Evolutionary conservation across 1,140 invertebrate species (phyloP), one percentile per base, ranked within the genome.

Genomic region (Sycophila sp.): DNA sequence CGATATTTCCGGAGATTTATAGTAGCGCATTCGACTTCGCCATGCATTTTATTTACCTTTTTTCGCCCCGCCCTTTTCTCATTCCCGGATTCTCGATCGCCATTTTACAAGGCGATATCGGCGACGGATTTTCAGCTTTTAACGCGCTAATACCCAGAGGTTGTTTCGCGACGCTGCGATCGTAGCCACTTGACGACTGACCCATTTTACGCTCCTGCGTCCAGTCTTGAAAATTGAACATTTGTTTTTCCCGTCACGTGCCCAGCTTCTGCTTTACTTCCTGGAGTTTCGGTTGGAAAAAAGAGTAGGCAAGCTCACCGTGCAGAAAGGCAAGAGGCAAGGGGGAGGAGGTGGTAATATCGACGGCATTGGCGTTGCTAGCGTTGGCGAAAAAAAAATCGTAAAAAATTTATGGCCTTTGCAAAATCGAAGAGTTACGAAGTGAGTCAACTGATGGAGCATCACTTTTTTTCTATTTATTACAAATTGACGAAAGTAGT

Each of bases 121-220:
- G n/a, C n/a, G 53, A 56, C 28, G 7, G 53, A 36, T 38, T 22
- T 59, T 59, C 28, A 34, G 6, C 28, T 56, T 42, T 32, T 26
- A 30, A 59, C 36, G n/a, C 56, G 22, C 56, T 59, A 59, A 42
- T 59, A 38, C 30, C 17, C 19, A 53, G 51, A 10, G 51, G 15
- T 56, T 5, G 1, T 17, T 19, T n/a, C 10, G 6, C 26, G 22
- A 30, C 26, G 24, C 6, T 1, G 22, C 11, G 51, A 6, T 13
- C 28, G n/a, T n/a, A 11, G 4, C 19, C 17, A 34, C 34, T 59
- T 59, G 34, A 59, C 24, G 36, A 36, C 22, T 59, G 56, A 59
- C 56, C 56, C 42, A 59, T 36, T 56, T 56, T 11, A 5, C 8
- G 1, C 15, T 56, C 17, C 17, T 17, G 42, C 1, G 7, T 4